Evolutionary conservation across 2,797 vertebrate genomes (phyloP).

Genomic region (Phrynocephalus vlangalii): DNA sequence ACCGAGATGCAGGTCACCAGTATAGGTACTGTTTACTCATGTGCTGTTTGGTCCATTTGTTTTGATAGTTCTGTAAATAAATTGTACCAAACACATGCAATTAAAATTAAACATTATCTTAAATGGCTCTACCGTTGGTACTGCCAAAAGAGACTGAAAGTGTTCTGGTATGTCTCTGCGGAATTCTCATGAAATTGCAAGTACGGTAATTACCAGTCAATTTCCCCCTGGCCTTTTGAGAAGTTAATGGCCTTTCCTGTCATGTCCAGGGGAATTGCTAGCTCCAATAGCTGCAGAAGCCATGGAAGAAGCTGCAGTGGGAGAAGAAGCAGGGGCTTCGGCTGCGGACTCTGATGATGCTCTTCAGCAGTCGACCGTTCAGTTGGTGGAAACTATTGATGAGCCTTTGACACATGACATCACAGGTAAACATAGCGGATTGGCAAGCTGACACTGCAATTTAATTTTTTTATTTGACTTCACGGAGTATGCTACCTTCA

Average conservation of each 20-base stretch:
- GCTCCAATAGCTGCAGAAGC: constrained; percentile 88
- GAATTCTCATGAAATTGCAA: not conserved
- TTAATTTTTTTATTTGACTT: not conserved
- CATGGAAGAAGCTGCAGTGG: constrained; percentile 89
- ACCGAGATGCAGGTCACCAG: not conserved
- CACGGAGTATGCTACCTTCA: not conserved
- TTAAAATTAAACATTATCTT: not conserved
- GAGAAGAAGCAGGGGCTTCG: constrained; percentile 88
- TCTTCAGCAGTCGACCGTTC: constrained; percentile 87
- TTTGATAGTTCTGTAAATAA: not conserved
- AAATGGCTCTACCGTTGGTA: not conserved
- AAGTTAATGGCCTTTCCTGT: constrained; percentile 41
- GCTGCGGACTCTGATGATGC: constrained; percentile 91
- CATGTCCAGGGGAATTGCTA: constrained; percentile 87
- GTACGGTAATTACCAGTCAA: not conserved
- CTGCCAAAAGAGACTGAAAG: not conserved
- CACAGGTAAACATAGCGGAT: constrained; percentile 81
- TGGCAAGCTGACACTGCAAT: not conserved
- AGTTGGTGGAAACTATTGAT: constrained; percentile 93
- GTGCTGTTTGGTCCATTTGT: not conserved
- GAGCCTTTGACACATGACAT: constrained; percentile 94
- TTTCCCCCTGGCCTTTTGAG: not conserved
- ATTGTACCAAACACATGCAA: no score
- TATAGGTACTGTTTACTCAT: not conserved
- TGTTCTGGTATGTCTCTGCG: not conserved